A percentile compares a stretch with the other conserved stretches of the same genome.
These are phyloP conservation scores for Dynastes maya DNA, from an alignment of 2,888 invertebrate species.

Conservation along the genomic window DNA sequence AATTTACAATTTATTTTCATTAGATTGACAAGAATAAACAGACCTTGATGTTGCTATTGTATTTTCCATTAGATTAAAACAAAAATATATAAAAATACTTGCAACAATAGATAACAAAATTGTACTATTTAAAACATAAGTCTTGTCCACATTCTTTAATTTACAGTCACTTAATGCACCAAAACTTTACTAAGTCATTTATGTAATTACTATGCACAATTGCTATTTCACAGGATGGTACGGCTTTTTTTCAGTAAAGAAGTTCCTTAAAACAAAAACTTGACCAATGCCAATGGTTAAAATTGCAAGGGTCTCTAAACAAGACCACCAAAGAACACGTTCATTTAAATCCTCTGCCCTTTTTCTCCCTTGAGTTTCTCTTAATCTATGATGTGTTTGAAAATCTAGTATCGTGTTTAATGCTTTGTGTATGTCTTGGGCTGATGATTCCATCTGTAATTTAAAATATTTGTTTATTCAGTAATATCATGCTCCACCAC, in stretches of 20 bases:
- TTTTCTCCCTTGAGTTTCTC: conserved; percentile 95
- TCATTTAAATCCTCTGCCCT: conserved; percentile 97
- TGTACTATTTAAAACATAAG: conserved; percentile 50
- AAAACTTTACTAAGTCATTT: conserved; percentile 34
- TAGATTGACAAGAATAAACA: conserved; percentile 33
- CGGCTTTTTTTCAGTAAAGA: conserved; percentile 86
- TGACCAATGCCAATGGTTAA: conserved; percentile 91
- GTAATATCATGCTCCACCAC: conserved; percentile 51
- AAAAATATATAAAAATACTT: conserved; percentile 43
- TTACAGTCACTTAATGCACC: conserved; percentile 45
- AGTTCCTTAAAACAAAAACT: conserved; percentile 92
- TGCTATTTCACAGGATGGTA: conserved; percentile 51
- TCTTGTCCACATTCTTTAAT: conserved; percentile 44
- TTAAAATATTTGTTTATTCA: not conserved
- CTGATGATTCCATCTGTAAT: conserved; percentile 91
- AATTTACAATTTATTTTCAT: conserved; percentile 22
- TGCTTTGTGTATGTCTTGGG: conserved; percentile 91
- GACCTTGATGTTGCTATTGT: conserved; percentile 18
- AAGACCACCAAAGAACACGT: conserved; percentile 94
- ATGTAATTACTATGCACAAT: conserved; percentile 38
- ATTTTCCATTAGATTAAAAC: conserved; percentile 23
- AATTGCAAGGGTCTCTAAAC: conserved; percentile 89
- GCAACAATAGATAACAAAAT: conserved; percentile 46
- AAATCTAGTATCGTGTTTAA: conserved; percentile 92
- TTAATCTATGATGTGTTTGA: conserved; percentile 96